Evolutionary conservation across 2,113 vertebrate genomes (phyloP).

Genomic region (Trogon surrucura): DNA sequence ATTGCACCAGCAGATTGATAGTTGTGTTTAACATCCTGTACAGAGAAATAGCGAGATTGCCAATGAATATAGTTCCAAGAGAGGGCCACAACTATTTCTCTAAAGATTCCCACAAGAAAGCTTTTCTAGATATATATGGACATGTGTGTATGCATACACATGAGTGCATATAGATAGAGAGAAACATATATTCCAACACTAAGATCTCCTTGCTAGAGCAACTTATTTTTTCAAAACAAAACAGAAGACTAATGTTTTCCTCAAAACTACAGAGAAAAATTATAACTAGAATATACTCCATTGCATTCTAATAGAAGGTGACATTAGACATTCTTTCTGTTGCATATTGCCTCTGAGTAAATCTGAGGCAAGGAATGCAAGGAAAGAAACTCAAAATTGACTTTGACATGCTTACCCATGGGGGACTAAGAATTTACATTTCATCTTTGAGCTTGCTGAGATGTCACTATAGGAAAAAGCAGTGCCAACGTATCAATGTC

Average conservation of each 20-base stretch:
- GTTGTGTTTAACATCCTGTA: background rate
- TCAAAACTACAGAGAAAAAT: background rate
- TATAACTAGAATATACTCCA: background rate
- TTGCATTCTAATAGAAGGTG: constrained; percentile 21
- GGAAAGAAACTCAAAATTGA: constrained; percentile 66
- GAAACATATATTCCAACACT: background rate
- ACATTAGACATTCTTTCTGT: constrained; percentile 8
- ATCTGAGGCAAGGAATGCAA: background rate
- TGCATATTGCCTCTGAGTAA: constrained; percentile 35
- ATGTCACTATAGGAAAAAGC: constrained; percentile 66
- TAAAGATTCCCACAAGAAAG: background rate
- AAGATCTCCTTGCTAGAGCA: background rate
- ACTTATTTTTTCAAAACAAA: background rate
- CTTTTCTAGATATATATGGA: background rate
- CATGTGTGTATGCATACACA: background rate
- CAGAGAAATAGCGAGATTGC: background rate
- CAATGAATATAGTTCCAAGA: background rate
- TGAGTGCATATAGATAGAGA: background rate
- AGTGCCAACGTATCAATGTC: constrained; percentile 30
- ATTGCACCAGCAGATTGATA: background rate
- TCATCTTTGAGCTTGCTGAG: constrained; percentile 41
- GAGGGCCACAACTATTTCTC: background rate
- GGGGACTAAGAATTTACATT: constrained; percentile 39
- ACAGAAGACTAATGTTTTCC: background rate
- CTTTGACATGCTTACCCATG: constrained; percentile 47